Evolutionary conservation across 2,113 vertebrate genomes (phyloP).

Genomic region (Pimephales promelas): DNA sequence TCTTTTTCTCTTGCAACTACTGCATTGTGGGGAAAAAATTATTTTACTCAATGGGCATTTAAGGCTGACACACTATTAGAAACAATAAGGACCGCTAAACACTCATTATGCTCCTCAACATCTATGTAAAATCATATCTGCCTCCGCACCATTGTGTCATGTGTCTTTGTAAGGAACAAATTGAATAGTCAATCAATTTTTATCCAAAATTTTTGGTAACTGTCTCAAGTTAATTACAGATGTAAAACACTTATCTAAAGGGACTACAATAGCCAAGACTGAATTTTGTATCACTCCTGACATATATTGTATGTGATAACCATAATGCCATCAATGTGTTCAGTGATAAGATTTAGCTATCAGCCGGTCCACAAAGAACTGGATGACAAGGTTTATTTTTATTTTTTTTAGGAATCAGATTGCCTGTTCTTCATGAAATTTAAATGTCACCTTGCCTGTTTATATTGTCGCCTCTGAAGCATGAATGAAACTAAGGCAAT

Average conservation of each 20-base stretch:
- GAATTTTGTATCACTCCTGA: background rate
- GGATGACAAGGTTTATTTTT: background rate
- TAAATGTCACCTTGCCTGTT: background rate
- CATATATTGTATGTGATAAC: background rate
- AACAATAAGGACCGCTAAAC: constrained; percentile 42
- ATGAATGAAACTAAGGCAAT: too few species aligned
- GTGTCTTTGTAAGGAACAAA: constrained; percentile 14
- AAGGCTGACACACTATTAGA: constrained; percentile 39
- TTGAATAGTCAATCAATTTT: constrained; percentile 31
- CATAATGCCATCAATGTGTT: constrained; percentile 29
- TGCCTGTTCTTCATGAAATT: background rate
- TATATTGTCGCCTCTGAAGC: too few species aligned
- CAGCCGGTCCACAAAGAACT: background rate
- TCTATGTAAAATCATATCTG: constrained; percentile 29
- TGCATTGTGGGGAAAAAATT: constrained; percentile 25
- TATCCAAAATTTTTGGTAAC: background rate
- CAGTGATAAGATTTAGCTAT: background rate
- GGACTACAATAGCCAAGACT: constrained; percentile 18
- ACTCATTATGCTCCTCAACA: constrained; percentile 36
- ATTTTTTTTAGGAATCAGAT: background rate
- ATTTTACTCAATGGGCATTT: constrained; percentile 40
- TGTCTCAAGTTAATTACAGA: background rate
- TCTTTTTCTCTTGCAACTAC: constrained; percentile 27
- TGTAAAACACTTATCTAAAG: background rate
- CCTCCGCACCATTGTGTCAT: constrained; percentile 34